Percentiles rank a stretch among this genome's conserved stretches.
These are phyloP conservation scores for Conops quadrifasciatus DNA, from an alignment of 2,888 invertebrate species.

Conservation along the genomic window DNA sequence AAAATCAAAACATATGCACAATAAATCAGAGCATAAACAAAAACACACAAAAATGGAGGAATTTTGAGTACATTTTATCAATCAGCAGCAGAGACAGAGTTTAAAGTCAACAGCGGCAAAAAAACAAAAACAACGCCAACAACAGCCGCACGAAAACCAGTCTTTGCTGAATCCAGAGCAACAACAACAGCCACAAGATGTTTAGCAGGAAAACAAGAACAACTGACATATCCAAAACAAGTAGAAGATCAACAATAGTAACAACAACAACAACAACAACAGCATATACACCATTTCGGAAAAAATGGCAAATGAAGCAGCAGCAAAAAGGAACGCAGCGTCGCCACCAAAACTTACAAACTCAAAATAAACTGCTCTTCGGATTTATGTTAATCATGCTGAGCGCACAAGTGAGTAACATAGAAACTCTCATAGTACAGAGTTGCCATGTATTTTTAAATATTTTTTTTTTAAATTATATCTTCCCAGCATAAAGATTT, in stretches of 20 bases:
- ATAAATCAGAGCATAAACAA: conserved; percentile 23
- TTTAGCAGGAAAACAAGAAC: not conserved
- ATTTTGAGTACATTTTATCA: not conserved
- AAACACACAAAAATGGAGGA: not conserved
- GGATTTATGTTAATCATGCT: conserved; percentile 47
- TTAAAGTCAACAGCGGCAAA: not conserved
- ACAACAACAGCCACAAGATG: not conserved
- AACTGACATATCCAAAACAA: not conserved
- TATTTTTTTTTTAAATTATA: too few species aligned
- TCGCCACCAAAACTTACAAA: conserved; percentile 37
- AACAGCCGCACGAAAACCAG: not conserved
- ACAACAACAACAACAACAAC: conserved; percentile 1
- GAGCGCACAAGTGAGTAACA: conserved; percentile 47
- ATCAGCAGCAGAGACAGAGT: not conserved
- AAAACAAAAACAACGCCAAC: not conserved
- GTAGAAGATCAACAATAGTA: too few species aligned
- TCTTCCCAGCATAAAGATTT: too few species aligned
- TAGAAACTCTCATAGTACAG: too few species aligned
- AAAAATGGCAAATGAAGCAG: not conserved
- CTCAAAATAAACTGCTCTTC: conserved; percentile 46
- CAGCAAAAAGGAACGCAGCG: conserved; percentile 5
- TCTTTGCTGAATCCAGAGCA: not conserved
- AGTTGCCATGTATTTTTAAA: too few species aligned
- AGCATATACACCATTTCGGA: not conserved
- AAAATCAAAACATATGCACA: not conserved